A percentile compares a stretch with the other conserved stretches of the same genome.
Evolutionary conservation across 2,888 invertebrate genomes (phyloP).

Genomic region (Leucania comma): DNA sequence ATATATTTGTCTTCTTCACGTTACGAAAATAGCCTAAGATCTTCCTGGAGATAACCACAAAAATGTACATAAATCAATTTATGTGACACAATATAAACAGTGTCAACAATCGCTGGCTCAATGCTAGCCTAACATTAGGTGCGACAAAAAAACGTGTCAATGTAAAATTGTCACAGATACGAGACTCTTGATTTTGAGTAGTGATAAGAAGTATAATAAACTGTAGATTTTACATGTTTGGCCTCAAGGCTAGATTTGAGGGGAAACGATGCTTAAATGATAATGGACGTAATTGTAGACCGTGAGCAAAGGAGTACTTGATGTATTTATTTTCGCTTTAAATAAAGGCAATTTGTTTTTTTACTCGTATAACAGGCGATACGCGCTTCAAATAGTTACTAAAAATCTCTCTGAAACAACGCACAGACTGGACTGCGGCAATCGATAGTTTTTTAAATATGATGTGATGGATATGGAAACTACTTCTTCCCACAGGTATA

Average conservation of each 20-base stretch:
- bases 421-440: too few relatives aligned
- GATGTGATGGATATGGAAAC: too few relatives aligned
- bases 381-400: too few relatives aligned
- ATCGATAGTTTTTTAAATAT: too few relatives aligned
- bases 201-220: slow-evolving; percentile 36
- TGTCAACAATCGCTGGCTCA: slow-evolving; percentile 35
- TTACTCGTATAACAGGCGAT: too few relatives aligned
- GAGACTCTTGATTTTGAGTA: slow-evolving; percentile 15
- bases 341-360: neutral
- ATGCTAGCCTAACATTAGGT: slow-evolving; percentile 17
- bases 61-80: slow-evolving; percentile 12
- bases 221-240: slow-evolving; percentile 10
- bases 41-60: slow-evolving; percentile 8
- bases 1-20: neutral
- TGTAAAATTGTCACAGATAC: slow-evolving; percentile 19
- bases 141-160: slow-evolving; percentile 11
- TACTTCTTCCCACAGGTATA: too few relatives aligned
- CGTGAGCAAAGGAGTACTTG: neutral
- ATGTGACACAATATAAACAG: slow-evolving; percentile 13
- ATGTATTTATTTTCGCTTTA: slow-evolving; percentile 7
- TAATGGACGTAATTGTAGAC: slow-evolving; percentile 11
- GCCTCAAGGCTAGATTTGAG: slow-evolving; percentile 16
- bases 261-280: slow-evolving; percentile 28
- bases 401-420: too few relatives aligned
- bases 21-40: slow-evolving; percentile 22